These are phyloP conservation scores for Troides aeacus DNA, from an alignment of 2,888 invertebrate species.

Conservation along the genomic window DNA sequence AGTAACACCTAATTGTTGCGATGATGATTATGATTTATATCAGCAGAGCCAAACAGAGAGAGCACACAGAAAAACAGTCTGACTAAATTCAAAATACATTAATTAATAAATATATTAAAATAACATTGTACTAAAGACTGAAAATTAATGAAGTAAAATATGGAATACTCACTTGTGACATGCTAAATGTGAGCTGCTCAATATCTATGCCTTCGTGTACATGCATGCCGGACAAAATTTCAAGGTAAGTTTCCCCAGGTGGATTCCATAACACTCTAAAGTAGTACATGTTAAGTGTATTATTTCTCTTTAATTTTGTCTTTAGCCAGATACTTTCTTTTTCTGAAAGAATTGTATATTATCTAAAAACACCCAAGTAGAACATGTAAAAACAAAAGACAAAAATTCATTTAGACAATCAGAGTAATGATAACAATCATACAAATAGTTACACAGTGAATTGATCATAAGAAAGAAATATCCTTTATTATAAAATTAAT, in stretches of 20 bases:
- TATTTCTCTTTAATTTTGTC: constrained; percentile 53
- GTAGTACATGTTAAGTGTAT: constrained; percentile 66
- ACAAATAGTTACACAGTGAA: neutral
- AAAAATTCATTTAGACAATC: neutral
- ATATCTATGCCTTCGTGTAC: constrained; percentile 43
- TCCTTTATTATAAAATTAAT: neutral
- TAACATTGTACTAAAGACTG: neutral
- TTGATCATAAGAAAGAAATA: neutral
- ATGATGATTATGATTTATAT: too few species aligned
- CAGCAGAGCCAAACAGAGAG: too few species aligned
- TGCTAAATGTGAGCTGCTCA: constrained; percentile 47
- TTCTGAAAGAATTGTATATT: constrained; percentile 47
- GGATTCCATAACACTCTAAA: constrained; percentile 62
- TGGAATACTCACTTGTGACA: constrained; percentile 51
- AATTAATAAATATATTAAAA: too few species aligned
- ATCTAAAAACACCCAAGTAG: neutral
- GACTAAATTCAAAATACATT: too few species aligned
- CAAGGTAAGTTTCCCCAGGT: constrained; percentile 53
- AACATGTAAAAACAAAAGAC: too few species aligned
- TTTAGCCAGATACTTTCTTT: constrained; percentile 65
- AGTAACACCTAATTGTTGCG: too few species aligned
- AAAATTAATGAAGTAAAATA: neutral
- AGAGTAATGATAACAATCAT: neutral
- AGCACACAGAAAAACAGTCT: too few species aligned
- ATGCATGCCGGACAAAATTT: constrained; percentile 51